Evolutionary conservation across 64 coral and sea anemone genomes (phyloP).

Genomic region (Actinia equina): DNA sequence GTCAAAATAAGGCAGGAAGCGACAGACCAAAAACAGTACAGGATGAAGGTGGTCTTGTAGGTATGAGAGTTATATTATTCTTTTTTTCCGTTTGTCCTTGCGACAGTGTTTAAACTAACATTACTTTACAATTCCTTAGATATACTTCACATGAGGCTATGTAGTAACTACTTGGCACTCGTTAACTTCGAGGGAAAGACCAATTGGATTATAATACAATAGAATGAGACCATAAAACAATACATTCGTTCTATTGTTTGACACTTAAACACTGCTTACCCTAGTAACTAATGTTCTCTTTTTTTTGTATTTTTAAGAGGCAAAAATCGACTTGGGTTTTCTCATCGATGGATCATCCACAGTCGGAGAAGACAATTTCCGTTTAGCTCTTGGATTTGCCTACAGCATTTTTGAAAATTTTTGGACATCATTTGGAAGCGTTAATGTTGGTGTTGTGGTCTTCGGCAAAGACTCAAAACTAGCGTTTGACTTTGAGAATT

Average conservation of each 20-base stretch:
- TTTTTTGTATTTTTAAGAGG: constrained; percentile 32
- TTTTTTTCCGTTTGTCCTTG: neutral
- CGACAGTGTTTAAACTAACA: too few species aligned
- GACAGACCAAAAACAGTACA: constrained; percentile 22
- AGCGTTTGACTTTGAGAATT: constrained; percentile 62
- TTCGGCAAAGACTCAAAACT: constrained; percentile 40
- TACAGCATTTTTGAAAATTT: constrained; percentile 49
- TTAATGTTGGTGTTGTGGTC: constrained; percentile 64
- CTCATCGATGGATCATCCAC: constrained; percentile 60
- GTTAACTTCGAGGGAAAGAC: too few species aligned
- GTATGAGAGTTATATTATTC: constrained; percentile 14
- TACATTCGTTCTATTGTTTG: neutral
- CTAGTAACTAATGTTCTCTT: neutral
- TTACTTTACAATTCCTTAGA: too few species aligned
- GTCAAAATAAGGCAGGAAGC: neutral
- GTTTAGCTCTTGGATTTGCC: constrained; percentile 35
- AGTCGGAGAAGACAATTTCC: constrained; percentile 61
- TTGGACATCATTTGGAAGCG: constrained; percentile 70
- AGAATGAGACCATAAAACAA: too few species aligned
- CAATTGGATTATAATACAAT: too few species aligned
- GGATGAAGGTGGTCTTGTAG: constrained; percentile 64
- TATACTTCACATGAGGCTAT: too few species aligned
- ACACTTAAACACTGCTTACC: too few species aligned
- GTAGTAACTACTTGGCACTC: too few species aligned
- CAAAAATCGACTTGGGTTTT: constrained; percentile 72